Percentiles rank a stretch among this genome's conserved stretches.
phyloP scores from a whole-genome alignment of 2,797 vertebrate species.

The Manis javanica region DNA sequence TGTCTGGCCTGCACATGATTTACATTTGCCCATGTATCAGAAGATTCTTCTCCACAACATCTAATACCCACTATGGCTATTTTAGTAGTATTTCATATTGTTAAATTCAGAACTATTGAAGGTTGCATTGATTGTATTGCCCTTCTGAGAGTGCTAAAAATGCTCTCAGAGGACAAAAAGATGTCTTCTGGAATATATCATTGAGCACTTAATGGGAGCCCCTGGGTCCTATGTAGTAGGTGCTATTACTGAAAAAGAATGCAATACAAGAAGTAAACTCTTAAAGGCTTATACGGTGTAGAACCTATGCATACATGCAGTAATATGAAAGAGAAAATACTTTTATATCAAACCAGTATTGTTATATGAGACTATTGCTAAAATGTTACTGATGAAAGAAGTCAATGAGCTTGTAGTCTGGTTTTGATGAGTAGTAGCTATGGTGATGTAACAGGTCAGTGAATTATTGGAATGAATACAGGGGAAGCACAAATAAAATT shows the following conservation, averaged over 20 bases:
- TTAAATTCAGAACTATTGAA: conserved; percentile 71
- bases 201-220: conserved; percentile 72
- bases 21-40: conserved; percentile 53
- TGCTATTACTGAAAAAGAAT: conserved; percentile 67
- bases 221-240: conserved; percentile 70
- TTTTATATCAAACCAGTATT: conserved; percentile 63
- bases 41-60: conserved; percentile 68
- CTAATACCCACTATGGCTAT: neutral
- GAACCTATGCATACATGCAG: neutral
- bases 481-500: conserved; percentile 68
- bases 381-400: conserved; percentile 50
- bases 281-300: conserved; percentile 35
- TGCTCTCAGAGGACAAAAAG: conserved; percentile 75
- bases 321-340: conserved; percentile 35
- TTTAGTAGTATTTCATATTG: conserved; percentile 61
- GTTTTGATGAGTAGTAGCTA: conserved; percentile 45
- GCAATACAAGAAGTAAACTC: conserved; percentile 14
- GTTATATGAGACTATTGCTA: conserved; percentile 11
- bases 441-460: conserved; percentile 69
- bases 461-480: conserved; percentile 59
- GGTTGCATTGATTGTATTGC: conserved; percentile 77
- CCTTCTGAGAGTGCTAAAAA: conserved; percentile 74
- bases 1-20: conserved; percentile 35
- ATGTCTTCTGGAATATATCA: conserved; percentile 70
- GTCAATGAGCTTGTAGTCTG: conserved; percentile 42